Percentiles rank a stretch among this genome's conserved stretches.
Evolutionary conservation across 2,113 vertebrate species (phyloP).

Genomic region (Eleginops maclovinus): DNA sequence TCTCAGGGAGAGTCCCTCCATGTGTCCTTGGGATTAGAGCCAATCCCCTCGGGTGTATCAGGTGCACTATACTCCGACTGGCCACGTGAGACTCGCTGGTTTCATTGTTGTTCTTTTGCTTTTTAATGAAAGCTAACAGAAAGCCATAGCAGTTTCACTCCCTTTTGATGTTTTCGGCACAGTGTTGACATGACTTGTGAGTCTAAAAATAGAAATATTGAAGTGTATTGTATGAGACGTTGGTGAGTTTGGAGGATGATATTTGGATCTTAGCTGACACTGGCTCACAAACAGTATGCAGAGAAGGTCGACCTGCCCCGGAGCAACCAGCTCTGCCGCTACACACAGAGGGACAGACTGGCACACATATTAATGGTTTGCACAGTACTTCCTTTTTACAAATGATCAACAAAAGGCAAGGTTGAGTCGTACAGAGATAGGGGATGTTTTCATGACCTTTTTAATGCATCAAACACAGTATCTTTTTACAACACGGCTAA

Average conservation of each 20-base stretch:
- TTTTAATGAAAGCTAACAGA: neutral
- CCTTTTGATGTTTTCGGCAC: constrained; percentile 17
- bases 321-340: neutral
- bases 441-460: neutral
- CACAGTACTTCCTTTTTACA: neutral
- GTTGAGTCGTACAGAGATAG: neutral
- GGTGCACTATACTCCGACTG: constrained; percentile 58
- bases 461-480: neutral
- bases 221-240: constrained; percentile 36
- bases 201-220: constrained; percentile 47
- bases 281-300: neutral
- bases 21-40: constrained; percentile 68
- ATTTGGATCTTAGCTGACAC: constrained; percentile 26
- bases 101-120: constrained; percentile 50
- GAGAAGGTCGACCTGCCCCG: constrained; percentile 6
- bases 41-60: constrained; percentile 69
- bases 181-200: constrained; percentile 13
- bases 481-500: neutral
- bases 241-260: constrained; percentile 23
- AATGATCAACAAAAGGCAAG: neutral
- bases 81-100: constrained; percentile 67
- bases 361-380: too few species aligned
- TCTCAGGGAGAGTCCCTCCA: constrained; percentile 78
- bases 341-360: too few species aligned
- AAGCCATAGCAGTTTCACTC: neutral